Conservation (phyloP, 2,888 invertebrate genomes). For the Nomada fucata region DNA sequence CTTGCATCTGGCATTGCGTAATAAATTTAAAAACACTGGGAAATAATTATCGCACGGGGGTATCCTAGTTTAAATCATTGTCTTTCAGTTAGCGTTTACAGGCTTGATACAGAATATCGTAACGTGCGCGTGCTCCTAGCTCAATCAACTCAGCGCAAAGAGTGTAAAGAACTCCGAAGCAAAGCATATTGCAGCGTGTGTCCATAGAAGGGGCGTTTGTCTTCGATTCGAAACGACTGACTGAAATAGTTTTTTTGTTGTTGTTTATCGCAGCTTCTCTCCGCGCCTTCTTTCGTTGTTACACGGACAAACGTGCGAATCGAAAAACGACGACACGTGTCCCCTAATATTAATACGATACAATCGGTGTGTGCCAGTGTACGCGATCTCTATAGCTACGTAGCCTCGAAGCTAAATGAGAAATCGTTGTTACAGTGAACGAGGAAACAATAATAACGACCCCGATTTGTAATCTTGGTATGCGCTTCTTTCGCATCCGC, state of each 20-base stretch:
- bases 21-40: not conserved
- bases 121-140: not conserved
- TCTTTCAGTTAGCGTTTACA: not conserved
- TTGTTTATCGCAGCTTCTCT: conserved; percentile 25
- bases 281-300: conserved; percentile 46
- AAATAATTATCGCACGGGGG: not conserved
- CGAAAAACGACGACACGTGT: conserved; percentile 32
- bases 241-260: not conserved
- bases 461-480: not conserved
- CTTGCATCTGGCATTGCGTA: not conserved
- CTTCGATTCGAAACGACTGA: conserved; percentile 7
- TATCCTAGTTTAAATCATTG: not conserved
- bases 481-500: conserved; percentile 17
- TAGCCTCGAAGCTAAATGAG: conserved; percentile 74
- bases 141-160: not conserved
- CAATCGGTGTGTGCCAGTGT: conserved; percentile 41
- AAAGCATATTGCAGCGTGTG: conserved; percentile 5
- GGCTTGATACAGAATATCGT: not conserved
- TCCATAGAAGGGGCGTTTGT: not conserved
- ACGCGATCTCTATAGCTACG: conserved; percentile 68
- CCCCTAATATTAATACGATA: conserved; percentile 50
- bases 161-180: conserved; percentile 20
- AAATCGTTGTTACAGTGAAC: conserved; percentile 54
- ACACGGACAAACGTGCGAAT: conserved; percentile 46
- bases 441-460: conserved; percentile 44